These are phyloP conservation scores for Crotalus helleri DNA, from an alignment of 2,113 vertebrate species.

Conservation along the genomic window DNA sequence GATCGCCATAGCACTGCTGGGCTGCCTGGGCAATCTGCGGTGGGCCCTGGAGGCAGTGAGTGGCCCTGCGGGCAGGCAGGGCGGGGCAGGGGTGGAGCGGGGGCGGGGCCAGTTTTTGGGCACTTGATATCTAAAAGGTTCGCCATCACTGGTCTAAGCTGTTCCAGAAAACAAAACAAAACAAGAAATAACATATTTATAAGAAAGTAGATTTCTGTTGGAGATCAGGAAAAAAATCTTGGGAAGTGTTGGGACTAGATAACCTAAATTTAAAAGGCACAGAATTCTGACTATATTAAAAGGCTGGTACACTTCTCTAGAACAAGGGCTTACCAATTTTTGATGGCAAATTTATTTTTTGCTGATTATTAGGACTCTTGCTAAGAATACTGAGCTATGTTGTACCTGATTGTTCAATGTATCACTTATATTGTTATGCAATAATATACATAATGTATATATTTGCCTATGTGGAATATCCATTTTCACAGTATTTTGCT, in stretches of 20 bases:
- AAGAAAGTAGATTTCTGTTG: background rate
- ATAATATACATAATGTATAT: background rate
- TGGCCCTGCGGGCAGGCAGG: too few species aligned
- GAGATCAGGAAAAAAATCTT: background rate
- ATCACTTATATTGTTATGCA: background rate
- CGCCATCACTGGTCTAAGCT: background rate
- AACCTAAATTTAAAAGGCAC: background rate
- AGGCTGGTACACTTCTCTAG: fast-evolving
- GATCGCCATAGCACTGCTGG: too few species aligned
- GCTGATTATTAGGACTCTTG: background rate
- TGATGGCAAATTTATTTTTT: background rate
- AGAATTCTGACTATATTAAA: background rate
- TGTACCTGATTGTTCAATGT: background rate
- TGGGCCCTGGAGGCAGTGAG: too few species aligned
- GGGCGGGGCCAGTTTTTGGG: too few species aligned
- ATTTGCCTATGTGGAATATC: background rate
- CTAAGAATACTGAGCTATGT: background rate
- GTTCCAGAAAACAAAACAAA: background rate
- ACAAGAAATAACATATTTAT: background rate
- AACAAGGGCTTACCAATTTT: background rate
- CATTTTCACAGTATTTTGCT: background rate
- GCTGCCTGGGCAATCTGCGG: too few species aligned
- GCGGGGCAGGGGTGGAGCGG: too few species aligned
- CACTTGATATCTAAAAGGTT: too few species aligned
- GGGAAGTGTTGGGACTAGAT: background rate